Conservation (phyloP, 2,797 vertebrate genomes). For the Semotilus atromaculatus region DNA sequence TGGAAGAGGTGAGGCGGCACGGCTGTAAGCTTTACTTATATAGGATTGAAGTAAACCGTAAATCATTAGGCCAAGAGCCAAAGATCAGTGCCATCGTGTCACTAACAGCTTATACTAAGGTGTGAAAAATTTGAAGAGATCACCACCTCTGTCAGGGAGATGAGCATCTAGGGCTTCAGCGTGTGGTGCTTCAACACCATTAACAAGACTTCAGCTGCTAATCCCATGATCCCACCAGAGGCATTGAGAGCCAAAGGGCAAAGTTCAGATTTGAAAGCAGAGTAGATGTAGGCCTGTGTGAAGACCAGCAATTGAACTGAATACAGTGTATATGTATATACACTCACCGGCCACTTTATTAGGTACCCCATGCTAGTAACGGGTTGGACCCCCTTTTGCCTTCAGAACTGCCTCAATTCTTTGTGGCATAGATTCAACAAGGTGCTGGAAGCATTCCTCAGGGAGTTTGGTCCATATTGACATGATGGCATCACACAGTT, state of each 20-base stretch:
- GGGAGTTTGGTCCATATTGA: too few relatives aligned
- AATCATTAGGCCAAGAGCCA: slow-evolving; percentile 6
- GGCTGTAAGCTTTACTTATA: not conserved
- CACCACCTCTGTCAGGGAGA: slow-evolving; percentile 30
- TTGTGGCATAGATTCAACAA: too few relatives aligned
- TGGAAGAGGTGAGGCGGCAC: not conserved
- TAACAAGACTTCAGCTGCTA: slow-evolving; percentile 56
- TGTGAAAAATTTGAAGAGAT: slow-evolving; percentile 38
- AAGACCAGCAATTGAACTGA: not conserved
- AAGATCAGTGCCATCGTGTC: slow-evolving; percentile 5
- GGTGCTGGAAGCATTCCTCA: too few relatives aligned
- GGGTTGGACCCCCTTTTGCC: too few relatives aligned
- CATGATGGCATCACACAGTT: too few relatives aligned
- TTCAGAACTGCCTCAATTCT: too few relatives aligned
- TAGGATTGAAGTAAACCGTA: not conserved
- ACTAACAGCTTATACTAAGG: slow-evolving; percentile 41
- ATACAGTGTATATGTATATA: too few relatives aligned
- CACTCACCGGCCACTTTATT: too few relatives aligned
- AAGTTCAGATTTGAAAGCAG: not conserved
- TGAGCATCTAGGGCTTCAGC: slow-evolving; percentile 24
- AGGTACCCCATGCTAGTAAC: too few relatives aligned
- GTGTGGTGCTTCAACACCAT: not conserved
- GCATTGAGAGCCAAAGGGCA: slow-evolving; percentile 22
- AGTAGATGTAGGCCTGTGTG: not conserved
- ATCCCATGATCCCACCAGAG: slow-evolving; percentile 47